Conservation (phyloP, 2,113 vertebrate genomes). For the Malurus melanocephalus region DNA sequence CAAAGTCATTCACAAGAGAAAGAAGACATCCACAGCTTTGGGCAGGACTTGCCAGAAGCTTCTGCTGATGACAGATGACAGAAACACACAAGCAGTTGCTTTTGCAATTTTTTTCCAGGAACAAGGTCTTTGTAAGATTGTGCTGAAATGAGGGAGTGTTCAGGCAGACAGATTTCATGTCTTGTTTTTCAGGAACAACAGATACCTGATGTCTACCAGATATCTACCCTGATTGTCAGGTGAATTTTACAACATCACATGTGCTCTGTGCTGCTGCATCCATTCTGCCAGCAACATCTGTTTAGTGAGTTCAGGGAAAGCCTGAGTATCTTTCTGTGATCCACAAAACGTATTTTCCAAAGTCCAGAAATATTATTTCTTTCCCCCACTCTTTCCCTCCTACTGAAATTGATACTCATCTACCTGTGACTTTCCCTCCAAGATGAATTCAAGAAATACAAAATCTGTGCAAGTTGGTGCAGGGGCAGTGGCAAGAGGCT, state of each 20-base stretch:
- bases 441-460: not conserved
- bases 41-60: conserved; percentile 1
- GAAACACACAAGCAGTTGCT: not conserved
- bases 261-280: not conserved
- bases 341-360: not conserved
- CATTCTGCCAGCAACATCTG: not conserved
- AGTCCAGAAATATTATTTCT: not conserved
- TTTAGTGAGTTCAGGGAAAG: not conserved
- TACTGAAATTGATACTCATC: not conserved
- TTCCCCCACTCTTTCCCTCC: not conserved
- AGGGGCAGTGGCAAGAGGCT: not conserved
- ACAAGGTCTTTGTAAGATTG: not conserved
- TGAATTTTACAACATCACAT: not conserved
- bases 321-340: not conserved
- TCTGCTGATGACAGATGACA: not conserved
- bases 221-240: not conserved
- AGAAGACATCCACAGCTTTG: not conserved
- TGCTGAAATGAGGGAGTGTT: not conserved
- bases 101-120: not conserved
- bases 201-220: not conserved
- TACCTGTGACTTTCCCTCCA: not conserved
- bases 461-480: not conserved
- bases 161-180: not conserved
- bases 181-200: not conserved
- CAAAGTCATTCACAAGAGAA: not conserved